Base-by-base conservation (phyloP, 1,140 invertebrate species). In the Zaprionus camerounensis region DNA sequence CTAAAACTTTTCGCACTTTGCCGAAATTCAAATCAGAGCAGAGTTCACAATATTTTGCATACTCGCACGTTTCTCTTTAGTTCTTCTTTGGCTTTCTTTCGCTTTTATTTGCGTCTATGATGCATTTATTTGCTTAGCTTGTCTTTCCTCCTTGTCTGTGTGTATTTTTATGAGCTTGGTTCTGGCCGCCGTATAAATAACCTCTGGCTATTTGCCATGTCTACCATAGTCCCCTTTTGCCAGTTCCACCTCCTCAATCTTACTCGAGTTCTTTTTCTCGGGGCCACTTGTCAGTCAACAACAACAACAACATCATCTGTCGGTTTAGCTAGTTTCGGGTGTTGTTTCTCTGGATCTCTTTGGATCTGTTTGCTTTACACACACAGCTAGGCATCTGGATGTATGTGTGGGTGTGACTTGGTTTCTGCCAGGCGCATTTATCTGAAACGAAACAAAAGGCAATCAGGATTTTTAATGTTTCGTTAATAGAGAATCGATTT, bases 401-500 rank as follows among this genome's bases (percentile, higher is more conserved):
- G 7, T 20, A 3, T n/a, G 62, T 24, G 26, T 12, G 36, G 67
- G 24, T 70, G 38, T 56, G 24, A 66, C 70, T 78, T 51, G 38
- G 55, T 5, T n/a, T 71, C 65, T 80, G 58, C 49, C 49, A 41
- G 51, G 58, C 63, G 71, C 62, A 79, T 77, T 82, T 85, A 90
- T 90, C 85, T 90, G 81, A 56, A 88, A 90, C 81, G 76, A 81
- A 90, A 90, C 64, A 90, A 88, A 85, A 71, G 81, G 72, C 85
- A 82, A 90, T 85, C 74, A 80, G 65, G 85, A 63, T 84, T 90
- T 88, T 90, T 90, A 90, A 90, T 90, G 85, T 85, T 80, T 49
- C 41, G 81, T 90, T 90, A 85, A 88, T 85, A 88, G 85, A 80
- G 72, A 85, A 85, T 90, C 85, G 85, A 90, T 90, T 90, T 82